phyloP scores from a whole-genome alignment of 1,140 invertebrate genomes.

The Platyscapa corneri region DNA sequence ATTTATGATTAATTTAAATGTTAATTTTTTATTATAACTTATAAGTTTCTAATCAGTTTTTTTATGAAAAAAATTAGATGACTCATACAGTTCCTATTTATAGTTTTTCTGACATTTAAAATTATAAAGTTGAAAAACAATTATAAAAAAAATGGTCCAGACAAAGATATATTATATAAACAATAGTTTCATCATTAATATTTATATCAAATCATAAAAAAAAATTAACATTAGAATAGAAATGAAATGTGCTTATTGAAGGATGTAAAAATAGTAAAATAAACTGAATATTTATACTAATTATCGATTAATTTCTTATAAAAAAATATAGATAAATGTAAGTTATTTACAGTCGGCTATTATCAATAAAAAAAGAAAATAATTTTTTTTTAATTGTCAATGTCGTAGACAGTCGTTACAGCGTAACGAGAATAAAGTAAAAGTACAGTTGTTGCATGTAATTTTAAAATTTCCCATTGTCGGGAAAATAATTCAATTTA shows the following conservation, averaged over 20 bases:
- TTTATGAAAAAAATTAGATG: no score
- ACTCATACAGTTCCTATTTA: no score
- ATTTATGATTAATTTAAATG: no score
- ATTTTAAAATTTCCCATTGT: not conserved
- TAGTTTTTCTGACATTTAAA: no score
- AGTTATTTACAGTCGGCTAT: not conserved
- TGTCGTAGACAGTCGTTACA: no score
- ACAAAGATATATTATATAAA: not conserved
- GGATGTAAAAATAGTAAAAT: not conserved
- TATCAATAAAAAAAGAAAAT: no score
- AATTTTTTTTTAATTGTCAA: no score
- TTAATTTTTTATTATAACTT: no score
- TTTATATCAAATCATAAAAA: no score
- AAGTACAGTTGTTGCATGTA: constrained; percentile 4
- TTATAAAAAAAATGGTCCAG: no score
- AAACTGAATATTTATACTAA: not conserved
- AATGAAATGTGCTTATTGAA: not conserved
- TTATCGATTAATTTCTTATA: not conserved
- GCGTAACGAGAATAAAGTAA: constrained; percentile 9
- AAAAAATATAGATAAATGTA: not conserved
- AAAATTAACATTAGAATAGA: not conserved
- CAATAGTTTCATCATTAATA: not conserved
- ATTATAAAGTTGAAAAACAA: no score
- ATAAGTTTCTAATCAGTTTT: no score
- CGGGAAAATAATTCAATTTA: not conserved